phyloP scores from a whole-genome alignment of 2,888 invertebrate species.

The Plebejus argus region DNA sequence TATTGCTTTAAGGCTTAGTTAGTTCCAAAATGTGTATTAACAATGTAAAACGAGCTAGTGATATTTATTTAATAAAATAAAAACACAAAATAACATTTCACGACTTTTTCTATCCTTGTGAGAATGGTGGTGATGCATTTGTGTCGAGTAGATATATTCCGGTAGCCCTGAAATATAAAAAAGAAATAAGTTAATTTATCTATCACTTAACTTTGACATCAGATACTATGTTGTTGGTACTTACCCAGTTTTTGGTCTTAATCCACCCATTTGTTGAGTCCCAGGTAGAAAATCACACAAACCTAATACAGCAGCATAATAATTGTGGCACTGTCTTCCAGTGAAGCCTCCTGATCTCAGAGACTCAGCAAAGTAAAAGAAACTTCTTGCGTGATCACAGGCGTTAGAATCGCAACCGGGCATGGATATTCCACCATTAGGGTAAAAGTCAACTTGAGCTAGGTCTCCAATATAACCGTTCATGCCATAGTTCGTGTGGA shows the following conservation, averaged over 20 bases:
- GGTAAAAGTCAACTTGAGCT: constrained; percentile 51
- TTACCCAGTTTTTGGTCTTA: constrained; percentile 60
- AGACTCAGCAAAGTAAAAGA: not conserved
- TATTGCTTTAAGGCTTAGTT: constrained; percentile 59
- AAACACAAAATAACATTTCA: constrained; percentile 36
- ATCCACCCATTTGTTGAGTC: constrained; percentile 60
- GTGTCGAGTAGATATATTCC: constrained; percentile 60
- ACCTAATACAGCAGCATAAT: constrained; percentile 54
- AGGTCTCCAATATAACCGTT: constrained; percentile 53
- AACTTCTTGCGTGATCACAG: not conserved
- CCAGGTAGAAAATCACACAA: constrained; percentile 53
- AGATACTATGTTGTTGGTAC: constrained; percentile 32
- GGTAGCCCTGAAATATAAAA: constrained; percentile 50
- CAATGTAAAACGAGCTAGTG: constrained; percentile 27
- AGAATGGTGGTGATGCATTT: constrained; percentile 57
- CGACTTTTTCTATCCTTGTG: constrained; percentile 47
- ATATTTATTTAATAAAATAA: constrained; percentile 29
- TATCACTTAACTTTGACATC: not conserved
- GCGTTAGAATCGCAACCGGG: not conserved
- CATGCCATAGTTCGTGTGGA: constrained; percentile 62
- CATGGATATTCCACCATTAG: constrained; percentile 49
- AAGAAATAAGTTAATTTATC: constrained; percentile 14
- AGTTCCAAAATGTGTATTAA: constrained; percentile 33
- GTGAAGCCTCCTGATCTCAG: constrained; percentile 53
- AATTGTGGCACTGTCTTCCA: constrained; percentile 57